phyloP scores from a whole-genome alignment of 2,888 invertebrate genomes.

The Drosophila fungiperda region DNA sequence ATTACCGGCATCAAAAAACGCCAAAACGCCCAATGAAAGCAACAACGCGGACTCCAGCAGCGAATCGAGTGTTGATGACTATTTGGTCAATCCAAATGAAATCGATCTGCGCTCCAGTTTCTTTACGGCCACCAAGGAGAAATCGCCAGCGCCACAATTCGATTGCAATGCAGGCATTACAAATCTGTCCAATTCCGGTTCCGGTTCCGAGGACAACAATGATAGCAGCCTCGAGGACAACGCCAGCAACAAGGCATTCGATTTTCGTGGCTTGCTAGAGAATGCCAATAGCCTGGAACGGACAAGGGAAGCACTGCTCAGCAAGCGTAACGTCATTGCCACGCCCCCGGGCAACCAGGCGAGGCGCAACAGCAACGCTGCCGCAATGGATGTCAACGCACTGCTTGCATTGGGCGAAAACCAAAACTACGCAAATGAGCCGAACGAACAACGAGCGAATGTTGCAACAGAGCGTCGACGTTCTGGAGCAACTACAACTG shows the following conservation, averaged over 20 bases:
- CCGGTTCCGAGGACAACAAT: conserved; percentile 81
- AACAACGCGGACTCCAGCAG: conserved; percentile 59
- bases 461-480: conserved; percentile 20
- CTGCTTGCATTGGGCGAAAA: conserved; percentile 89
- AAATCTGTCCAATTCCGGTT: conserved; percentile 81
- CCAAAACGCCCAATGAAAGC: conserved; percentile 78
- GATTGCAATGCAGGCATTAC: conserved; percentile 84
- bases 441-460: conserved; percentile 1
- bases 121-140: conserved; percentile 82
- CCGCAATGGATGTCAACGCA: conserved; percentile 87
- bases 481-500: conserved; percentile 3
- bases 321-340: conserved; percentile 59
- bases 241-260: conserved; percentile 66
- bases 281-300: conserved; percentile 88
- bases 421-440: conserved; percentile 69
- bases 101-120: conserved; percentile 87
- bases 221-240: conserved; percentile 73
- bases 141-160: conserved; percentile 77
- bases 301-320: conserved; percentile 86
- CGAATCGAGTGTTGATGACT: conserved; percentile 46
- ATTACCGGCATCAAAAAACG: conserved; percentile 81
- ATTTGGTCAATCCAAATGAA: conserved; percentile 86
- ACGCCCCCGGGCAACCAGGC: conserved; percentile 26
- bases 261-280: conserved; percentile 86
- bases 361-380: conserved; percentile 57